A percentile compares a stretch with the other conserved stretches of the same genome.
Evolutionary conservation across 2,797 vertebrate species (phyloP).

Genomic region (Chloroceryle inda): DNA sequence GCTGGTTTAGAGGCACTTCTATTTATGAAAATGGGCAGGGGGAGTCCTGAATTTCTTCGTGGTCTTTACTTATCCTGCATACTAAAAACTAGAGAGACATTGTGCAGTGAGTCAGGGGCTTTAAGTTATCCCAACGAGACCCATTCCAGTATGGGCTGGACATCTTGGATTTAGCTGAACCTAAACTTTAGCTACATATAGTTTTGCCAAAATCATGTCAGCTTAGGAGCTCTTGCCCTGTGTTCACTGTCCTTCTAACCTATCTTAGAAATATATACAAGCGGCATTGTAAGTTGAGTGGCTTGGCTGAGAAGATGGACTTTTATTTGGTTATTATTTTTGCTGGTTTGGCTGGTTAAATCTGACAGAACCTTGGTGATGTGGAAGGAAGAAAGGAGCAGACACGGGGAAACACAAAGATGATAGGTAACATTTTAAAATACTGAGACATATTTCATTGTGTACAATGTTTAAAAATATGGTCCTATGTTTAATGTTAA

Average conservation of each 20-base stretch:
- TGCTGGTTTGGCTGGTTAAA: not conserved
- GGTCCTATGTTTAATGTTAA: conserved; percentile 36
- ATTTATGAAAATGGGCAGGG: not conserved
- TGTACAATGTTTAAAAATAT: not conserved
- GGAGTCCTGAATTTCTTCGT: not conserved
- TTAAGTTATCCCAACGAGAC: not conserved
- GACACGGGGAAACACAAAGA: not conserved
- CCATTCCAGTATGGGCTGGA: not conserved
- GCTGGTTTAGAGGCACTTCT: not conserved
- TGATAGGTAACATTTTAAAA: not conserved
- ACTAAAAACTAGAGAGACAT: not conserved
- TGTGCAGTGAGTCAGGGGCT: not conserved
- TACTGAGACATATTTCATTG: conserved; percentile 37
- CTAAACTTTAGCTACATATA: not conserved
- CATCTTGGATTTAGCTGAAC: not conserved
- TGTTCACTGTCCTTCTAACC: not conserved
- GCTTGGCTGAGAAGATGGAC: not conserved
- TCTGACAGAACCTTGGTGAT: not conserved
- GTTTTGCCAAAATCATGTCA: not conserved
- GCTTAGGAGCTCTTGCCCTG: not conserved
- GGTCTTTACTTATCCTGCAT: not conserved
- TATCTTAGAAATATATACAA: not conserved
- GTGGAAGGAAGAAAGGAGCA: not conserved
- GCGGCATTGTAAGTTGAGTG: not conserved
- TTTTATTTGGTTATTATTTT: not conserved